Evolutionary conservation across 64 coral and sea anemone species (phyloP), one percentile per base, ranked within the genome.

Genomic region (Montipora efflorescens): DNA sequence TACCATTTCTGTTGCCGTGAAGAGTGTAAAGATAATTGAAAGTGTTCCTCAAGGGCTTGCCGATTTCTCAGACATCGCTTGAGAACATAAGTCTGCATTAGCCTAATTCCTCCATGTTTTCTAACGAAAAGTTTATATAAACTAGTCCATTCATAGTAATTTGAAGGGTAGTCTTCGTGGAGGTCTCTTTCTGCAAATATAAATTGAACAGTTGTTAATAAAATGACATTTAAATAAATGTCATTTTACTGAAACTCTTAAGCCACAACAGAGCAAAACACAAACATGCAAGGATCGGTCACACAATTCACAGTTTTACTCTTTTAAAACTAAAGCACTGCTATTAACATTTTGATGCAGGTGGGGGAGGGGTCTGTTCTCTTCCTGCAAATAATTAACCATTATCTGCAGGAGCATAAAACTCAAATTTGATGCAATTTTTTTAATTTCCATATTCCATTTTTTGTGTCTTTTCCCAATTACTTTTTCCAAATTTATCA

Each of bases 1-100:
- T 99, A 99, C 98, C 98, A 99, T 81, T 99, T 99, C 70, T 99
- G 98, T 78, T 99, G 98, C 53, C 98, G 85, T 8, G 98, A 99
- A 44, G 98, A 99, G 58, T 99, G 98, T 19, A 99, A 87, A 49
- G 98, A 99, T 43, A 99, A 75, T 73, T 96, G 98, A 87, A 96
- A 99, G 48, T 99, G 98, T 87, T 99, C 98, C 62, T 99, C 98
- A 52, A 99, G 84, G 59, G 98, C 98, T 93, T 99, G 98, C 59
- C 98, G 82, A 88, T 99, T 99, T 79, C 98, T 85, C 25, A 99
- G 90, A 69, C 98, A 99, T 90, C 98, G 83, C 89, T 96, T 96
- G 15, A 99, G 93, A 47, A 99, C 98, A 94, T 99, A 99, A 90
- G 96, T 99, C 87, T 99, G 98, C 98, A 99, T 99, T 72, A 81